A percentile compares a stretch with the other conserved stretches of the same genome.
These are phyloP conservation scores for Lithodes maja DNA, from an alignment of 2,888 invertebrate genomes.

Conservation along the genomic window DNA sequence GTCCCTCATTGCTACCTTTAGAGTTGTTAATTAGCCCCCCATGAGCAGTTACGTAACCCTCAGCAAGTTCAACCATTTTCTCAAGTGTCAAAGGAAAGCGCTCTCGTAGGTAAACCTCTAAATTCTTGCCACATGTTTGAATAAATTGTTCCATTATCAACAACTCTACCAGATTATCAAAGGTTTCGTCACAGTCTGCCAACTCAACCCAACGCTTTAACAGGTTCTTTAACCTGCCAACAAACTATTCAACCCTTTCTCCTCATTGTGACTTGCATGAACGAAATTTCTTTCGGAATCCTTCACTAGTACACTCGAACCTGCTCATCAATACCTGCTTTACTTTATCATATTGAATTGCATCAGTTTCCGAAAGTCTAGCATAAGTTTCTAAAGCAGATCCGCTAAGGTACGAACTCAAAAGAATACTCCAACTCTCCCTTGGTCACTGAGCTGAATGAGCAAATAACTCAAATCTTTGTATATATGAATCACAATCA, in stretches of 20 bases:
- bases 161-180: background rate
- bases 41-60: background rate
- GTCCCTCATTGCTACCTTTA: background rate
- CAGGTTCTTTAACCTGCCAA: background rate
- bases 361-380: background rate
- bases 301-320: slow-evolving; percentile 13
- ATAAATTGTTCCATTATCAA: background rate
- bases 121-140: background rate
- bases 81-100: background rate
- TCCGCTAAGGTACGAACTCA: too few species aligned
- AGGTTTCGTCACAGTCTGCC: background rate
- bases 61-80: background rate
- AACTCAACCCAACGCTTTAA: slow-evolving; percentile 1
- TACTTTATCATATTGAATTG: background rate
- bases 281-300: background rate
- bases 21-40: background rate
- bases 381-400: background rate
- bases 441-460: too few species aligned
- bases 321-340: slow-evolving; percentile 2
- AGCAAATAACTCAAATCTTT: too few species aligned
- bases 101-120: background rate
- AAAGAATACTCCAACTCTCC: too few species aligned
- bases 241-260: background rate
- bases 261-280: background rate
- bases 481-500: too few species aligned